Percentiles rank a stretch among this genome's conserved stretches.
phyloP scores from a whole-genome alignment of 2,797 vertebrate species.

The Fringilla coelebs region DNA sequence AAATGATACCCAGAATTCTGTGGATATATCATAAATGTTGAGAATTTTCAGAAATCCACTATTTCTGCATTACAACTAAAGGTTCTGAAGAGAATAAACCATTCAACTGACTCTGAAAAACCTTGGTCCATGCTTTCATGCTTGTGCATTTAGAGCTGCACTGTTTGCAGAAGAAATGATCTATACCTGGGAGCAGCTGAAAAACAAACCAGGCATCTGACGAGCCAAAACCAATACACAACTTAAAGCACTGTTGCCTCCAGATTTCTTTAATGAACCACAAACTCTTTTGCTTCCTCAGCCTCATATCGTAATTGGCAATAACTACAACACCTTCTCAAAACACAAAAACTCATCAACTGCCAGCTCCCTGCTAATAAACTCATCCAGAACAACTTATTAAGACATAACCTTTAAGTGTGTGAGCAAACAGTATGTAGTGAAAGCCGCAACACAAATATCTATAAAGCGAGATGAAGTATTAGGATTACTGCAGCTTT shows the following conservation, averaged over 20 bases:
- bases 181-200: not conserved
- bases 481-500: not conserved
- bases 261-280: not conserved
- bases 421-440: not conserved
- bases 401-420: slow-evolving; percentile 15
- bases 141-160: not conserved
- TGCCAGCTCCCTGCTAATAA: not conserved
- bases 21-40: not conserved
- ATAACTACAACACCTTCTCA: not conserved
- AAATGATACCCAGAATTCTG: not conserved
- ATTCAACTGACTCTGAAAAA: not conserved
- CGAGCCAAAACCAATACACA: not conserved
- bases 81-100: not conserved
- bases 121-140: not conserved
- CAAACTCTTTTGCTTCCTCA: not conserved
- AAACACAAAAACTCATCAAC: not conserved
- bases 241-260: not conserved
- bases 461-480: not conserved
- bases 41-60: not conserved
- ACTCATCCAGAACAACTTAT: not conserved
- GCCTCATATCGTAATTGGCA: not conserved
- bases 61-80: not conserved
- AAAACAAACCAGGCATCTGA: not conserved
- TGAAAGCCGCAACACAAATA: not conserved
- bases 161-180: not conserved